These are phyloP conservation scores for Macropus fuliginosus DNA, from an alignment of 2,797 vertebrate species.

Conservation along the genomic window DNA sequence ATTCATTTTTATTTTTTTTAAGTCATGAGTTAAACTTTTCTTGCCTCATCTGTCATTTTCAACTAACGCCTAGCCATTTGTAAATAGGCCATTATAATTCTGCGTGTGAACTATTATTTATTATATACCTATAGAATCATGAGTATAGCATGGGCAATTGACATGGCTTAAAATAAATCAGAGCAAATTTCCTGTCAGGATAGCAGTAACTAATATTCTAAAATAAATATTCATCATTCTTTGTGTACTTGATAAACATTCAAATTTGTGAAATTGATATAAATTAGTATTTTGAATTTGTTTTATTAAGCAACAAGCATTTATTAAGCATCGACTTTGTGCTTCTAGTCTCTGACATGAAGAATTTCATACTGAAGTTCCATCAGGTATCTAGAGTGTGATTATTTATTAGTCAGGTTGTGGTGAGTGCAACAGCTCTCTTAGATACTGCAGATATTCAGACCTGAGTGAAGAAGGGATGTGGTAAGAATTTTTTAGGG, in stretches of 20 bases:
- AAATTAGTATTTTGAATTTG: not conserved
- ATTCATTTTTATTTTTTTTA: not conserved
- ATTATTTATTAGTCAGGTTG: not conserved
- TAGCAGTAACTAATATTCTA: not conserved
- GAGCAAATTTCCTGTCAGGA: not conserved
- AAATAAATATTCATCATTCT: not conserved
- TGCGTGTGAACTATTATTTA: not conserved
- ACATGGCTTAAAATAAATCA: not conserved
- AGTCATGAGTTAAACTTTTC: not conserved
- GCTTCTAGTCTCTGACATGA: not conserved
- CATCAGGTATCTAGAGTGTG: not conserved
- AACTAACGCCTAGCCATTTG: not conserved
- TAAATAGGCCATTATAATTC: not conserved
- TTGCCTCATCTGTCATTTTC: not conserved
- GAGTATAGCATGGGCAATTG: not conserved
- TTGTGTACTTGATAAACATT: constrained; percentile 9
- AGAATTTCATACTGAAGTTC: not conserved
- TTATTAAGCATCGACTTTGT: not conserved
- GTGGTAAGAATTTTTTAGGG: not conserved
- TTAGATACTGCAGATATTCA: not conserved
- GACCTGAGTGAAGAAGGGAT: not conserved
- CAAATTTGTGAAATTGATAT: constrained; percentile 22
- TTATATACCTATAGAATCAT: not conserved
- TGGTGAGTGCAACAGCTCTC: not conserved
- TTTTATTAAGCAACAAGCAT: not conserved